These are phyloP conservation scores for Misgurnus anguillicaudatus DNA, from an alignment of 2,113 vertebrate species.

Conservation along the genomic window DNA sequence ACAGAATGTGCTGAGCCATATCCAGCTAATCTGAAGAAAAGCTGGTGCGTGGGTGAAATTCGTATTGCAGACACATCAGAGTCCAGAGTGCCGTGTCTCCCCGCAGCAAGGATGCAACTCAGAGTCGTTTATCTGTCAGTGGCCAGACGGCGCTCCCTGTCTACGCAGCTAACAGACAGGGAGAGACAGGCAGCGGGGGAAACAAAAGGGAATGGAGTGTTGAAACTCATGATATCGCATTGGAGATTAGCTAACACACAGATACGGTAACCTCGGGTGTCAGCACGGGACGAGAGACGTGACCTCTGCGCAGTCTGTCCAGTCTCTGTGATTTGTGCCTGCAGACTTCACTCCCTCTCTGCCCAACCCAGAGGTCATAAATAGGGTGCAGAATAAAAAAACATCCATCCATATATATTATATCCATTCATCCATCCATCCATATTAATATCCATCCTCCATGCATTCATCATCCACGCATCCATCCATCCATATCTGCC, in stretches of 20 bases:
- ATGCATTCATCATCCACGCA: too few relatives aligned
- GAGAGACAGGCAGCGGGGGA: constrained; percentile 6
- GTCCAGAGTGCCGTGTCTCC: background rate
- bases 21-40: constrained; percentile 33
- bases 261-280: background rate
- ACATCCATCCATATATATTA: too few relatives aligned
- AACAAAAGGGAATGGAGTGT: background rate
- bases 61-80: constrained; percentile 22
- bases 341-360: constrained; percentile 17
- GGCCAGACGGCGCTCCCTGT: constrained; percentile 36
- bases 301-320: background rate
- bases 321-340: constrained; percentile 43
- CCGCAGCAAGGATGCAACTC: constrained; percentile 17
- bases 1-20: constrained; percentile 17
- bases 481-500: too few relatives aligned
- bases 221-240: constrained; percentile 28
- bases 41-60: constrained; percentile 29
- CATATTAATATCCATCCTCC: too few relatives aligned
- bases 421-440: too few relatives aligned
- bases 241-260: background rate
- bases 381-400: too few relatives aligned
- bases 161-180: constrained; percentile 15
- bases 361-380: constrained; percentile 16
- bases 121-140: constrained; percentile 36
- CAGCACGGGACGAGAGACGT: background rate